Percentiles rank a stretch among this genome's conserved stretches.
These are phyloP conservation scores for Martes martes DNA, from an alignment of 2,113 vertebrate genomes.

Conservation along the genomic window DNA sequence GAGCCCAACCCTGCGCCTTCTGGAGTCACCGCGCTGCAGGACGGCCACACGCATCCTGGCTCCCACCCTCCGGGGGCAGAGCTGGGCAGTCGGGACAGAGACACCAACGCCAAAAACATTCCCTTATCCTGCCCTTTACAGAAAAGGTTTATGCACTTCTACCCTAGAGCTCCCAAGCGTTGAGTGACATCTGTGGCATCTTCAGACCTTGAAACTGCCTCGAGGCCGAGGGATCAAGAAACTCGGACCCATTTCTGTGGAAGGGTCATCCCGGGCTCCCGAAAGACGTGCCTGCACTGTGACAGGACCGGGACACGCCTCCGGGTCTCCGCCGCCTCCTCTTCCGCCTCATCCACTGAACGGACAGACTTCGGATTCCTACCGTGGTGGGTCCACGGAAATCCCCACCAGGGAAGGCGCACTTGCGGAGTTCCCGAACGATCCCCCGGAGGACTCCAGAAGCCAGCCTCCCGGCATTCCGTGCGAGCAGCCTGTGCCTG, in stretches of 20 bases:
- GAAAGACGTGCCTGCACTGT: rapidly evolving
- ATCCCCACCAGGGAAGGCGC: not conserved
- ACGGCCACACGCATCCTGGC: not conserved
- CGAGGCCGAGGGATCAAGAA: too few relatives aligned
- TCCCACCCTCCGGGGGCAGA: not conserved
- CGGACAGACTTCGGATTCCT: not conserved
- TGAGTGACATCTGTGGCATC: not conserved
- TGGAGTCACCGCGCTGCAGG: not conserved
- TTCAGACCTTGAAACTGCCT: not conserved
- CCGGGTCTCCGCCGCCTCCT: not conserved
- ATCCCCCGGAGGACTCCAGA: not conserved
- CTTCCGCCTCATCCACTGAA: not conserved
- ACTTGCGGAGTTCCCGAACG: too few relatives aligned
- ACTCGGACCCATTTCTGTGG: not conserved
- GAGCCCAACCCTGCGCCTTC: not conserved
- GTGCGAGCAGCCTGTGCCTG: too few relatives aligned
- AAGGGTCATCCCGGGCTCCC: not conserved
- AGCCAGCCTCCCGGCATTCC: not conserved
- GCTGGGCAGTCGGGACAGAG: rapidly evolving
- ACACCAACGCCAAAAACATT: not conserved
- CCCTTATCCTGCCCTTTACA: not conserved
- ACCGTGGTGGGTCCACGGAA: rapidly evolving
- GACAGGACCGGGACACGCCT: not conserved
- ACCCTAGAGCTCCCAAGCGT: not conserved
- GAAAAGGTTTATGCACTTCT: not conserved